Percentiles rank a stretch among this genome's conserved stretches.
Evolutionary conservation across 2,797 vertebrate genomes (phyloP).

Genomic region (Luscinia luscinia): DNA sequence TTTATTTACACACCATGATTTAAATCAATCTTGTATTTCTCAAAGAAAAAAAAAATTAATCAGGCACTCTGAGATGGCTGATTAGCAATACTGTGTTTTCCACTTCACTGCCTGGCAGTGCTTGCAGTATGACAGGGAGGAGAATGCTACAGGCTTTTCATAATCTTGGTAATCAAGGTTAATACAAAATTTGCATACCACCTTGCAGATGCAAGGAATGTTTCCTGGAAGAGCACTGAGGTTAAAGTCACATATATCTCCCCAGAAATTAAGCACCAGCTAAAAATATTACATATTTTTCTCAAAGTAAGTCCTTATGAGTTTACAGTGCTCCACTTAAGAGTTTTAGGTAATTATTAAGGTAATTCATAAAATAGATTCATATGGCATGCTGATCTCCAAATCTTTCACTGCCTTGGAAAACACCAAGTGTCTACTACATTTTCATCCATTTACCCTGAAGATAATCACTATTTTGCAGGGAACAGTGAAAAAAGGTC

Average conservation of each 20-base stretch:
- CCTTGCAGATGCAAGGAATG: neutral
- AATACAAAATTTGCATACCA: conserved; percentile 51
- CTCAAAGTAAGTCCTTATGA: neutral
- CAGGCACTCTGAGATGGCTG: rapidly evolving
- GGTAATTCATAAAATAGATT: neutral
- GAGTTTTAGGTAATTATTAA: neutral
- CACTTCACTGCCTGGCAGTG: neutral
- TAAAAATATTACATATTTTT: conserved; percentile 12
- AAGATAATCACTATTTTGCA: neutral
- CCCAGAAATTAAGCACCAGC: neutral
- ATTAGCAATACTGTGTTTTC: conserved; percentile 11
- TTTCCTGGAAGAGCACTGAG: neutral
- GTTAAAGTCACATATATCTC: neutral
- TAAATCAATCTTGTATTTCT: neutral
- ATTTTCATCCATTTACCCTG: neutral
- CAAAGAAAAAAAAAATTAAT: neutral
- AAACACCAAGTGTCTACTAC: neutral
- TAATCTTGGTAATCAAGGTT: conserved; percentile 44
- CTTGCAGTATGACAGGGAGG: neutral
- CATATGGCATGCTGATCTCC: neutral
- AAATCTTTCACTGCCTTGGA: neutral
- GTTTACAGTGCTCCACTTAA: neutral
- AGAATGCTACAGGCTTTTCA: neutral
- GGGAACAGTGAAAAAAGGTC: neutral
- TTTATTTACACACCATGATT: neutral